These are phyloP conservation scores for Malacoctenus gilli DNA, from an alignment of 2,797 vertebrate species.

Conservation along the genomic window DNA sequence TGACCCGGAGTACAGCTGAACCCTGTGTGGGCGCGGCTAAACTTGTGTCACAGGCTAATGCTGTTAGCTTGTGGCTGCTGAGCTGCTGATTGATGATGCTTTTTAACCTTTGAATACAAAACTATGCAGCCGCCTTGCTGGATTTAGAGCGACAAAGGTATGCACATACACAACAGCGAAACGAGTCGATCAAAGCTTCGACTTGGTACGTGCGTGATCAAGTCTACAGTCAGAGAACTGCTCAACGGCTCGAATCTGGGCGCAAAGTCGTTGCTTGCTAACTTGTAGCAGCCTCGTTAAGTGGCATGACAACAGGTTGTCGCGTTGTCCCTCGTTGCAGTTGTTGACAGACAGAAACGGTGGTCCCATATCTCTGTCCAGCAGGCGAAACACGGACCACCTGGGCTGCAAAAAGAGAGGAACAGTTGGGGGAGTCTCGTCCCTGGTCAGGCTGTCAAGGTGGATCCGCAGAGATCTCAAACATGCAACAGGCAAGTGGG, in stretches of 20 bases:
- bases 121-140: not conserved
- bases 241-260: constrained; percentile 13
- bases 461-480: constrained; percentile 7
- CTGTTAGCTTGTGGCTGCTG: constrained; percentile 27
- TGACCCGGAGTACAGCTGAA: constrained; percentile 23
- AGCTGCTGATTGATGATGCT: not conserved
- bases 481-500: constrained; percentile 33
- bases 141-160: not conserved
- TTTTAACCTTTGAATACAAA: not conserved
- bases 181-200: not conserved
- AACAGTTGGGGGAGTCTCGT: not conserved
- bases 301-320: constrained; percentile 43
- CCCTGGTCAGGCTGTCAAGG: constrained; percentile 26
- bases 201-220: not conserved
- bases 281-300: constrained; percentile 27
- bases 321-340: too few relatives aligned
- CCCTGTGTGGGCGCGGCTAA: constrained; percentile 46
- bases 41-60: constrained; percentile 26
- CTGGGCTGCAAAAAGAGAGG: not conserved
- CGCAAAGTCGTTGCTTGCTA: constrained; percentile 43
- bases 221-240: constrained; percentile 2
- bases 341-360: too few relatives aligned
- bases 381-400: too few relatives aligned
- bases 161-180: not conserved
- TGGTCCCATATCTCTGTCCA: too few relatives aligned